Evolutionary conservation across 1,140 invertebrate genomes (phyloP).

Genomic region (Drosophila lacertosa): DNA sequence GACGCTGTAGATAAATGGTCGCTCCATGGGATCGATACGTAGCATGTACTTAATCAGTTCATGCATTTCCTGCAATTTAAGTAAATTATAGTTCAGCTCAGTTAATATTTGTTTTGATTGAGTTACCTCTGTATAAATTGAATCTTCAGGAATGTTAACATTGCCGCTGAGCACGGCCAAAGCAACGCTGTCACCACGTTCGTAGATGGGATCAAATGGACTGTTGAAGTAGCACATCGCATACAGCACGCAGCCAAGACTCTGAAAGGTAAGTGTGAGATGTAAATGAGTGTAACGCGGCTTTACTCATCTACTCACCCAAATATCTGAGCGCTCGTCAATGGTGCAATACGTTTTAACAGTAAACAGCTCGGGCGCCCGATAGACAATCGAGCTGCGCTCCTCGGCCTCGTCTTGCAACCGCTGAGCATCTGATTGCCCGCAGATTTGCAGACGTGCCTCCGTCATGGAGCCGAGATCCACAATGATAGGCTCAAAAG

Average conservation of each 20-base stretch:
- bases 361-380: conserved; percentile 94
- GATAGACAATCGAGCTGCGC: conserved; percentile 93
- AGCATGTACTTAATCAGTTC: conserved; percentile 89
- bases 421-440: conserved; percentile 88
- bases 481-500: conserved; percentile 91
- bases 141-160: conserved; percentile 89
- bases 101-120: neutral
- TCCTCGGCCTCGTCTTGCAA: conserved; percentile 93
- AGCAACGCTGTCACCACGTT: conserved; percentile 94
- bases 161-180: conserved; percentile 92
- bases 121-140: conserved; percentile 87
- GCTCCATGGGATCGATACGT: conserved; percentile 90
- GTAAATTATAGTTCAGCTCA: too few relatives aligned
- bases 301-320: conserved; percentile 86
- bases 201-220: conserved; percentile 93
- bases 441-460: conserved; percentile 90
- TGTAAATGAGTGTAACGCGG: neutral
- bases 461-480: conserved; percentile 92
- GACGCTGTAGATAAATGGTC: conserved; percentile 89
- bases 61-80: conserved; percentile 87
- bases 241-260: conserved; percentile 93
- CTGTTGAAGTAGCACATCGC: conserved; percentile 94
- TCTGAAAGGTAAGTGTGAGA: conserved; percentile 85
- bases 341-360: conserved; percentile 92
- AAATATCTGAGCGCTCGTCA: conserved; percentile 94